phyloP scores from a whole-genome alignment of 2,888 invertebrate species.

The Holacanthella duospinosa region DNA sequence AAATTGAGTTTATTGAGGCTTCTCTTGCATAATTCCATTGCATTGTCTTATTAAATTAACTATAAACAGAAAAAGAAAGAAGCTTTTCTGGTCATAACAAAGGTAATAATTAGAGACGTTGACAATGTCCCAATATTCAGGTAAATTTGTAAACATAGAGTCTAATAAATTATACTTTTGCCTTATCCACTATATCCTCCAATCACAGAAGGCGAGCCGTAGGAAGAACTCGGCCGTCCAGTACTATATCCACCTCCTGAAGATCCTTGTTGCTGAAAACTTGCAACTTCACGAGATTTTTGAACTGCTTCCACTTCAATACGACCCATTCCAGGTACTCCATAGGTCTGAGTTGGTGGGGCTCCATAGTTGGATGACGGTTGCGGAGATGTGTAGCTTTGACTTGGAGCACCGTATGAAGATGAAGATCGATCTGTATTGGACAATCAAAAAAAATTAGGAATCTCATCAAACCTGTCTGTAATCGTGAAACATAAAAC shows the following conservation, averaged over 20 bases:
- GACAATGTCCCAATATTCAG: too few species aligned
- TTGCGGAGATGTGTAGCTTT: not conserved
- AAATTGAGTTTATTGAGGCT: not conserved
- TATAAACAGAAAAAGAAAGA: too few species aligned
- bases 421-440: slow-evolving; percentile 47
- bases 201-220: slow-evolving; percentile 13
- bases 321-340: slow-evolving; percentile 11
- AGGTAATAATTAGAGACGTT: too few species aligned
- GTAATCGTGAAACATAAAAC: too few species aligned
- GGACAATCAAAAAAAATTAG: not conserved
- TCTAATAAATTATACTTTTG: not conserved
- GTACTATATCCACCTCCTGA: not conserved
- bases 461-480: not conserved
- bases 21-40: not conserved
- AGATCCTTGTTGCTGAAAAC: slow-evolving; percentile 17
- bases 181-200: slow-evolving; percentile 15
- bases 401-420: slow-evolving; percentile 53
- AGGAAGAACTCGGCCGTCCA: slow-evolving; percentile 12
- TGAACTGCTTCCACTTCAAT: slow-evolving; percentile 27
- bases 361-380: slow-evolving; percentile 40
- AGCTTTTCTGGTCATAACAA: too few species aligned
- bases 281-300: slow-evolving; percentile 19
- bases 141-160: not conserved
- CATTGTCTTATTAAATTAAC: too few species aligned
- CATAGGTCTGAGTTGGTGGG: slow-evolving; percentile 41